Percentiles rank a stretch among this genome's conserved stretches.
These are phyloP conservation scores for Cottoperca gobio DNA, from an alignment of 2,797 vertebrate species.

Conservation along the genomic window DNA sequence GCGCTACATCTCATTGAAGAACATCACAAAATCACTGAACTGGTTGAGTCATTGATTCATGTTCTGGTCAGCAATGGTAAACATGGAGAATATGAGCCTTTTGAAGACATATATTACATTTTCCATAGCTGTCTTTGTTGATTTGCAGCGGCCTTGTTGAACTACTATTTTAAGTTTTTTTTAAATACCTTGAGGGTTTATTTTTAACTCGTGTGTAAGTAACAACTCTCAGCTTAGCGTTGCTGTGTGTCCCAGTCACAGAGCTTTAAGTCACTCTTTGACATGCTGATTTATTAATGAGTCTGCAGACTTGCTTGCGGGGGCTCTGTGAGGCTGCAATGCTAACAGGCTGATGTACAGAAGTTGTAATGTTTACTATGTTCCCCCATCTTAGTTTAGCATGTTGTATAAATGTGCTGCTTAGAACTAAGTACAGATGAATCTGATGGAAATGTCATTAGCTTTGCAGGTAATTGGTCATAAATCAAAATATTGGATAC, in stretches of 20 bases:
- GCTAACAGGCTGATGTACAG: not conserved
- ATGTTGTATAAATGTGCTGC: not conserved
- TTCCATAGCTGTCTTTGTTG: constrained; percentile 16
- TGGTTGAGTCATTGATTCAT: constrained; percentile 65
- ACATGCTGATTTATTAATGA: constrained; percentile 34
- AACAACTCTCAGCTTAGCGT: not conserved
- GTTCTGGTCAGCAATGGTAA: constrained; percentile 37
- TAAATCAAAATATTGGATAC: not conserved
- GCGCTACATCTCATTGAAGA: constrained; percentile 62
- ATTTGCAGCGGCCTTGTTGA: not conserved
- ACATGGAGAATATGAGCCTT: constrained; percentile 12
- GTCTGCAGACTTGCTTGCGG: not conserved
- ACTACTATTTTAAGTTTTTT: constrained; percentile 4
- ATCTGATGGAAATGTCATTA: not conserved
- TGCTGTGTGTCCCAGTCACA: constrained; percentile 6
- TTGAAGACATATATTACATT: constrained; percentile 17
- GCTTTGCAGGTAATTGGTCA: not conserved
- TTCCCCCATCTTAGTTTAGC: not conserved
- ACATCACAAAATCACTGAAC: constrained; percentile 54
- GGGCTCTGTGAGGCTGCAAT: constrained; percentile 7
- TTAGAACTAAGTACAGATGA: not conserved
- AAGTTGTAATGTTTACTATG: not conserved
- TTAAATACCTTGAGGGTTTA: constrained; percentile 2
- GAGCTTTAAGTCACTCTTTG: constrained; percentile 19
- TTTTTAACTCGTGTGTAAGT: constrained; percentile 1